Percentiles rank a stretch among this genome's conserved stretches.
Conservation (phyloP, 30 jellyfish, hydroid and myxozoan genomes). For the Turritopsis dohrnii region DNA sequence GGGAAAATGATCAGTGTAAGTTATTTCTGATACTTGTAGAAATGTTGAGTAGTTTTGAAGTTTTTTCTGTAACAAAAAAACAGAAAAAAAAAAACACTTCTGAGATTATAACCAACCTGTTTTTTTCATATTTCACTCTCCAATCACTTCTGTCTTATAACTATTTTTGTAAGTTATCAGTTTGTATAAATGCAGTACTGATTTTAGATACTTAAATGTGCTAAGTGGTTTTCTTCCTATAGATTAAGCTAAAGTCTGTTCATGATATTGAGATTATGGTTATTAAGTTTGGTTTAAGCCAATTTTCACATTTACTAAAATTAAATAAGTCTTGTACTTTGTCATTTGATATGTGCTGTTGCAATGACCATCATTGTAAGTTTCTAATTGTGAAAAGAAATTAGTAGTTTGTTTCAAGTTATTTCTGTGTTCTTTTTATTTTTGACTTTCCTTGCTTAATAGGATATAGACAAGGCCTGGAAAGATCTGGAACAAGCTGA, state of each 20-base stretch:
- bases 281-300: neutral
- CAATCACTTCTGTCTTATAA: neutral
- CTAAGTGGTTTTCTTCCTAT: neutral
- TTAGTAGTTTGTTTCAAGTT: neutral
- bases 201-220: neutral
- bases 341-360: neutral
- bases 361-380: neutral
- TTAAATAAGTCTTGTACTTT: neutral
- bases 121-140: neutral
- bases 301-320: neutral
- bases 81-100: neutral
- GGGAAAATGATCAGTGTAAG: constrained; percentile 92
- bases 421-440: neutral
- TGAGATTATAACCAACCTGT: neutral
- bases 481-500: constrained; percentile 94
- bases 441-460: neutral
- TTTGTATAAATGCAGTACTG: neutral
- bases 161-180: neutral
- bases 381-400: neutral
- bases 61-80: neutral
- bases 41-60: neutral
- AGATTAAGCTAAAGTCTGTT: neutral
- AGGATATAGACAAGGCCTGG: constrained; percentile 97
- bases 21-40: neutral
- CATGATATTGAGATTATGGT: neutral